Base-by-base conservation (phyloP, 2,797 vertebrate species). In the Gadopsis bispinosus region DNA sequence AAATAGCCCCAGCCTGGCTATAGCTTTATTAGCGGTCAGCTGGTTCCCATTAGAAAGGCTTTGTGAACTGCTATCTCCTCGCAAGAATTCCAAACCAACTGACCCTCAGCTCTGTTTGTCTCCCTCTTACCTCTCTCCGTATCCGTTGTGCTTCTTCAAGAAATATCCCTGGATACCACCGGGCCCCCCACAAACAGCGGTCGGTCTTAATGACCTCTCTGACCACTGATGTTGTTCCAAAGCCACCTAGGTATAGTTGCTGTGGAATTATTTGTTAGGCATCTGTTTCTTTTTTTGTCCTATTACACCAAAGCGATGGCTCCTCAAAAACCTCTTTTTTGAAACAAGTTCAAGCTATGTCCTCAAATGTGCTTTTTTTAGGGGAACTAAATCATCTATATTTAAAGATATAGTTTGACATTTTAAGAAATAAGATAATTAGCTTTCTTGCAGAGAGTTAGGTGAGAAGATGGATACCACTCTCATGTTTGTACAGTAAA, bases 31-130 rank as follows among this genome's bases (percentile, higher is more conserved):
- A 89, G 80, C 26, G n/a, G 83, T 90, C 93, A 94, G 90, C 91
- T 93, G 92, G 88, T 90, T 94, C 88, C 89, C 90, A 93, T 95
- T 95, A 94, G 91, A 91, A 81, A 69, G 81, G 80, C 87, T 92
- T 91, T 94, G 93, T 93, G 92, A 94, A 92, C 84, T 88, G 86
- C 89, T 92, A 86, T 93, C 87, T 91, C 87, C 83, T 75, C 87
- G 88, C 90, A 93, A 91, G 91, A 94, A 93, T 93, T 90, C 87
- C 93, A 94, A 94, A 94, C 93, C 92, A 90, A 91, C 90, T 72
- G 81, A 89, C 86, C 85, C 73, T 83, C 51, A 17, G 75, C 76
- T 89, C 79, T 92, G 83, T 93, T 93, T 92, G 90, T 88, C 86
- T 89, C 83, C 48, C 31, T 79, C 69, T 71, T 83, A 89, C 85